Conservation (phyloP, 2,797 vertebrate genomes). For the Masticophis lateralis region DNA sequence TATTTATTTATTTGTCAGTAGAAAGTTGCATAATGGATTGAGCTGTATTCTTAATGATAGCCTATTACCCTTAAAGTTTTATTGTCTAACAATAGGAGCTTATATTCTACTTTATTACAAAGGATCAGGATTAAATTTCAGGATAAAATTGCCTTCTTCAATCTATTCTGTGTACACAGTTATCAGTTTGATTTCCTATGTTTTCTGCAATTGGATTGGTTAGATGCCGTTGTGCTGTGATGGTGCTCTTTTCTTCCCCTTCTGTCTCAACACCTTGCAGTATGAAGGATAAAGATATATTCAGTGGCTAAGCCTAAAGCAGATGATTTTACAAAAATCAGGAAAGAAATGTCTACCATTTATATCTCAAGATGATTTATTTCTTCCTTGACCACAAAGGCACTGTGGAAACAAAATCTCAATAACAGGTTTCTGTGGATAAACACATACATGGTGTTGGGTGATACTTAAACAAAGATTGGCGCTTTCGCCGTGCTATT, state of each 20-base stretch:
- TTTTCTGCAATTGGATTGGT: constrained; percentile 55
- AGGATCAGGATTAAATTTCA: constrained; percentile 61
- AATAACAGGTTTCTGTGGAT: neutral
- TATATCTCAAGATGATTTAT: constrained; percentile 17
- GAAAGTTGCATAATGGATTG: constrained; percentile 49
- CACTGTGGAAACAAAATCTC: neutral
- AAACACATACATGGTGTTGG: neutral
- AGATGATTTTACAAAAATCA: constrained; percentile 4
- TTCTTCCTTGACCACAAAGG: neutral
- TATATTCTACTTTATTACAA: constrained; percentile 51
- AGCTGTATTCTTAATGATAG: constrained; percentile 56
- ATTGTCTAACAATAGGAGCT: constrained; percentile 40
- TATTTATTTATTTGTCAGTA: constrained; percentile 31
- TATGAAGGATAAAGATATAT: constrained; percentile 41
- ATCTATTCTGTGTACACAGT: constrained; percentile 49
- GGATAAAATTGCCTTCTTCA: constrained; percentile 2
- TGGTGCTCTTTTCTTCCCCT: neutral
- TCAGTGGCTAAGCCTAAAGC: constrained; percentile 43
- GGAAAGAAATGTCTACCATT: neutral
- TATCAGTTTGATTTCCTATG: constrained; percentile 46
- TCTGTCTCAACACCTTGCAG: constrained; percentile 48
- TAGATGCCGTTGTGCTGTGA: neutral
- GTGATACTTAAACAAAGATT: constrained; percentile 3
- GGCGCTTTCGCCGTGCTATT: neutral
- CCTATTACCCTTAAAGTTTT: constrained; percentile 45